Conservation (phyloP, 2,113 vertebrate genomes). For the Hippolais icterina region DNA sequence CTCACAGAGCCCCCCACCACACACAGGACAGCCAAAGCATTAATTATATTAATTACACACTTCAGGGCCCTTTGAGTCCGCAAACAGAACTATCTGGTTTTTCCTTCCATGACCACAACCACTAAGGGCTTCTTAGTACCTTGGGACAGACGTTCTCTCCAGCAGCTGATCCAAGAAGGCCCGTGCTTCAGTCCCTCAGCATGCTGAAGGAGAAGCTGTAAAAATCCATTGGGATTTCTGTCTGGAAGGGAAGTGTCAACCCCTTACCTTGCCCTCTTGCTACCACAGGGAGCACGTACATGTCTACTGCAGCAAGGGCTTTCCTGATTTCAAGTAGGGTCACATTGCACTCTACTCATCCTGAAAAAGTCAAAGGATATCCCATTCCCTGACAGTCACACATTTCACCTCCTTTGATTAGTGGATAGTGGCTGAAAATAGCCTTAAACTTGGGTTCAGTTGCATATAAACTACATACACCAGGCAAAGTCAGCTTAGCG, state of each 20-base stretch:
- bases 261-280: background rate
- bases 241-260: background rate
- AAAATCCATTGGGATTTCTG: background rate
- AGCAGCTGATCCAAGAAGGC: background rate
- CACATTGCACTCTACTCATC: background rate
- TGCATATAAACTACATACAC: background rate
- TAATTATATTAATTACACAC: background rate
- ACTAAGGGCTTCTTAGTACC: background rate
- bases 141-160: background rate
- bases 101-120: background rate
- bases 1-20: background rate
- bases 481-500: background rate
- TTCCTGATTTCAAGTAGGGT: background rate
- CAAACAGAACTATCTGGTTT: rapidly evolving
- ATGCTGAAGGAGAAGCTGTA: background rate
- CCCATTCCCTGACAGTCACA: background rate
- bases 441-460: background rate
- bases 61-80: rapidly evolving
- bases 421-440: background rate
- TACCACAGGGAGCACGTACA: background rate
- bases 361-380: background rate
- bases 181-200: background rate
- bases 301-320: background rate
- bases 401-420: rapidly evolving
- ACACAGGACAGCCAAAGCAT: background rate